phyloP scores from a whole-genome alignment of 2,888 invertebrate species.

The Clepsis dumicolana region DNA sequence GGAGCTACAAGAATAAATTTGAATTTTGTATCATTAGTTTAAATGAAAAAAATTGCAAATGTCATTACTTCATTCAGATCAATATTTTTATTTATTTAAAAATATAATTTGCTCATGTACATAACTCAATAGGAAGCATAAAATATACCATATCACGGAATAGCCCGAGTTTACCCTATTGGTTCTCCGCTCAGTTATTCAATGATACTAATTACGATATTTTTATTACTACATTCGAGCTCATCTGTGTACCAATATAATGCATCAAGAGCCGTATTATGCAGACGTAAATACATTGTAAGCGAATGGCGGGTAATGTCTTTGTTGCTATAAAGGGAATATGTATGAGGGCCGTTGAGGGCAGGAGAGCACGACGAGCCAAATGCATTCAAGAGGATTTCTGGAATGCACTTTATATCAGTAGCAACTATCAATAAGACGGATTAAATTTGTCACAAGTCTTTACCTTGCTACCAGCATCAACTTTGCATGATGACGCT shows the following conservation, averaged over 20 bases:
- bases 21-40: too few relatives aligned
- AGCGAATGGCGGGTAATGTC: constrained; percentile 5
- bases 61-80: too few relatives aligned
- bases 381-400: not conserved
- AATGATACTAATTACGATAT: not conserved
- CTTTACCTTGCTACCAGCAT: too few relatives aligned
- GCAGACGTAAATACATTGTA: constrained; percentile 21
- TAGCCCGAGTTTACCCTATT: too few relatives aligned
- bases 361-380: not conserved
- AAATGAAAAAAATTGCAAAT: too few relatives aligned
- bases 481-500: too few relatives aligned
- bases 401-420: not conserved
- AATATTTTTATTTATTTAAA: too few relatives aligned
- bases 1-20: too few relatives aligned
- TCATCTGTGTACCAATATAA: not conserved
- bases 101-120: too few relatives aligned
- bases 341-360: constrained; percentile 22
- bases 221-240: not conserved
- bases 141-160: too few relatives aligned
- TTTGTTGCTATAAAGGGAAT: constrained; percentile 22
- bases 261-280: constrained; percentile 17
- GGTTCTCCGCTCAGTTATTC: not conserved
- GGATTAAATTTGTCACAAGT: too few relatives aligned
- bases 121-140: too few relatives aligned
- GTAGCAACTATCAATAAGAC: not conserved